Evolutionary conservation across 2,113 vertebrate species (phyloP).

Genomic region (Amblyopsis rosae): DNA sequence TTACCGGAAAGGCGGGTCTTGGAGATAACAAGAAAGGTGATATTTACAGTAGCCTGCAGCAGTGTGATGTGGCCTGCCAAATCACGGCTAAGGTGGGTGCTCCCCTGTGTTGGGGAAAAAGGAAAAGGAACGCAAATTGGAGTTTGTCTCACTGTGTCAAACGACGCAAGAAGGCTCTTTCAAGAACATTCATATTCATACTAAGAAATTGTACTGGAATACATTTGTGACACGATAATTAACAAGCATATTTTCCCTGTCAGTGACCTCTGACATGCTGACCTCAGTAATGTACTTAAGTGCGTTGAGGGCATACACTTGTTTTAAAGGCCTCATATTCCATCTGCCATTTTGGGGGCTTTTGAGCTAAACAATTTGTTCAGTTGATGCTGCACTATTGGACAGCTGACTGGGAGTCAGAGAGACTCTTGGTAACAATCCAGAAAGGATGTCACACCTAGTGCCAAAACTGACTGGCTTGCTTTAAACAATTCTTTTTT

Average conservation of each 20-base stretch:
- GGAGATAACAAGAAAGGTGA: conserved; percentile 80
- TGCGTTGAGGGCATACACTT: too few relatives aligned
- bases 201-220: not conserved
- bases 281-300: not conserved
- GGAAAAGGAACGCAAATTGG: not conserved
- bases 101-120: conserved; percentile 8
- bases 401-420: too few relatives aligned
- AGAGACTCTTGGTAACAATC: not conserved
- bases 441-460: too few relatives aligned
- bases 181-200: not conserved
- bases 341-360: too few relatives aligned
- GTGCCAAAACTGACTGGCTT: not conserved
- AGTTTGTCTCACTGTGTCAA: not conserved
- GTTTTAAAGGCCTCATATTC: too few relatives aligned
- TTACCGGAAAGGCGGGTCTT: conserved; percentile 79
- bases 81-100: conserved; percentile 59
- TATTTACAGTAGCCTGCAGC: conserved; percentile 71
- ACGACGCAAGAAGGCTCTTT: not conserved
- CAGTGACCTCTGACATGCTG: not conserved
- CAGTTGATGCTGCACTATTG: too few relatives aligned
- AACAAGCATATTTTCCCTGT: not conserved
- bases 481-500: not conserved
- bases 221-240: not conserved
- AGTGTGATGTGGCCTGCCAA: conserved; percentile 51
- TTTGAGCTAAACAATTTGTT: too few relatives aligned